Base-by-base conservation (phyloP, 2,113 vertebrate genomes). In the Rhadina sibilatrix region DNA sequence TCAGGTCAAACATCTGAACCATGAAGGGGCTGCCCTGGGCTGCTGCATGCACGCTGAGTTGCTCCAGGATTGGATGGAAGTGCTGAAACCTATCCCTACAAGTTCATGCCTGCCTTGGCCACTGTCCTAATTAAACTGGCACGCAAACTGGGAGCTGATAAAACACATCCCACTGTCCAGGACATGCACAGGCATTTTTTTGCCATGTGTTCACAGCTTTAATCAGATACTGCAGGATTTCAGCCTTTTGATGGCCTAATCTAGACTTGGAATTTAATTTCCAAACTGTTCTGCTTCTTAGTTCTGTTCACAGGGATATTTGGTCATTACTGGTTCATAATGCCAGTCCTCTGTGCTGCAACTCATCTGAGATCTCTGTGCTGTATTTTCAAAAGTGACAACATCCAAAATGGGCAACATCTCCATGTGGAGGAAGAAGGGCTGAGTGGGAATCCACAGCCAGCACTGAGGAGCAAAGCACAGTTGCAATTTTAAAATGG, bases 101-200 rank as follows among this genome's bases (percentile, higher is more conserved):
- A 93, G 91, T 49, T 83, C 61, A 37, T 56, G 37, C 81, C 61
- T 90, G 83, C 95, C 90, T 94, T 93, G 92, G 96, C 91, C 77
- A 35, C 52, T 53, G 78, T 71, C 93, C 94, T 96, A 89, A 95
- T 93, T 90, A 91, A 91, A 95, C 65, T 79, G 89, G 83, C 91
- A 94, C 0, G 1, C 60, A 56, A 71, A 50, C 56, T 1, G 5
- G 69, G 83, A 84, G 72, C 83, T 77, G 83, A 89, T 64, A 68
- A 60, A 83, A 70, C 87, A 68, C 56, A 95, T 82, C 77, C 60
- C 49, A 31, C 80, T 31, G 47, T 10, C 69, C 95, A 75, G 79
- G 71, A 80, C 2, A 1, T 3, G 7, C 54, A 71, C 8, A 50
- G 77, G 56, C 64, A 47, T 81, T 83, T 81, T 86, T 38, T 24